Conservation (phyloP, 2,888 invertebrate genomes). For the Monopis laevigella region DNA sequence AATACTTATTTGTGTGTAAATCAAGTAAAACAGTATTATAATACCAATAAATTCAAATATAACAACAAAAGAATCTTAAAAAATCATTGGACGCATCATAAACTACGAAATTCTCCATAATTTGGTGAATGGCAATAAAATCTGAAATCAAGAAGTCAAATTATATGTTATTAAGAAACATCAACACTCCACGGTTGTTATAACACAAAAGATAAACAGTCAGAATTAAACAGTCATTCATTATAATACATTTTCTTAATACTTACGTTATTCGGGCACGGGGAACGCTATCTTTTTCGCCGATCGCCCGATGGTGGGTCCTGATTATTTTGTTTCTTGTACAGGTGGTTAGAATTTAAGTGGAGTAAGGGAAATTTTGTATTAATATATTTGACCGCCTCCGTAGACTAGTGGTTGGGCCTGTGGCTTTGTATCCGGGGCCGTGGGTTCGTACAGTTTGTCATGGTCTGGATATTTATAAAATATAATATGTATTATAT, state of each 20-base stretch:
- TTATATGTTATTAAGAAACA: slow-evolving; percentile 61
- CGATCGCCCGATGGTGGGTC: slow-evolving; percentile 42
- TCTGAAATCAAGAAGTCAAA: slow-evolving; percentile 57
- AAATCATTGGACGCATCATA: slow-evolving; percentile 37
- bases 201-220: slow-evolving; percentile 63
- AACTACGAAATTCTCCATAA: slow-evolving; percentile 26
- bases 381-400: background rate
- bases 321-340: slow-evolving; percentile 37
- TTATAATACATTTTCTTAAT: slow-evolving; percentile 57
- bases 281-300: slow-evolving; percentile 40
- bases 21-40: too few species aligned
- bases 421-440: too few species aligned
- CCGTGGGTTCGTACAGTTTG: too few species aligned
- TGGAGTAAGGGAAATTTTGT: background rate
- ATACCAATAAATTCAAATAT: too few species aligned
- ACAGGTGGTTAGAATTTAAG: slow-evolving; percentile 1
- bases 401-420: too few species aligned
- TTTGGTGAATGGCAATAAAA: slow-evolving; percentile 49
- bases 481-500: too few species aligned
- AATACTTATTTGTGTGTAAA: too few species aligned
- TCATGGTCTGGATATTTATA: too few species aligned
- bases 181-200: slow-evolving; percentile 58
- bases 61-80: too few species aligned
- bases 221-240: slow-evolving; percentile 57
- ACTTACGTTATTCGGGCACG: slow-evolving; percentile 47